Percentiles rank a stretch among this genome's conserved stretches.
Conservation (phyloP, 2,797 vertebrate genomes). For the Schizothorax lantsangensis region DNA sequence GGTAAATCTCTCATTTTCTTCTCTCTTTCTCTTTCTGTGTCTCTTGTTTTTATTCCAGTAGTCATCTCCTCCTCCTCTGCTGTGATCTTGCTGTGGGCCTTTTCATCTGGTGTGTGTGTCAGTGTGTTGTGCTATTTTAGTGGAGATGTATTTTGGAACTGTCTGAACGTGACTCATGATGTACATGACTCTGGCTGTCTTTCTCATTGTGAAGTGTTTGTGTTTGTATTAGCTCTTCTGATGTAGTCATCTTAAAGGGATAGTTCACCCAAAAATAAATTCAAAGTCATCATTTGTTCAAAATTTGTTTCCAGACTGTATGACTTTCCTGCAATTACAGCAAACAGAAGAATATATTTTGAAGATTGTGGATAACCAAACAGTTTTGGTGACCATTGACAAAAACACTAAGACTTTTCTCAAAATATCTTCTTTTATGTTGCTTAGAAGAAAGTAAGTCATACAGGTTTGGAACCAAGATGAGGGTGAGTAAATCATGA, state of each 20-base stretch:
- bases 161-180: conserved; percentile 77
- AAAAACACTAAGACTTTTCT: neutral
- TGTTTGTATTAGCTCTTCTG: conserved; percentile 55
- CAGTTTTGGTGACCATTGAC: neutral
- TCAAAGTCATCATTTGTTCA: neutral
- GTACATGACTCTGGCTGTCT: conserved; percentile 63
- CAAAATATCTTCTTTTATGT: neutral
- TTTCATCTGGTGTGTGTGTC: conserved; percentile 55
- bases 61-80: conserved; percentile 72
- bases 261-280: conserved; percentile 2
- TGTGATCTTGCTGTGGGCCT: conserved; percentile 65
- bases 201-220: conserved; percentile 63
- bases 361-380: neutral
- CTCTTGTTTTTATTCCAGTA: conserved; percentile 79
- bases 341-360: neutral
- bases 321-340: neutral
- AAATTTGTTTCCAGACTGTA: neutral
- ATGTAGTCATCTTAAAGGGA: conserved; percentile 54
- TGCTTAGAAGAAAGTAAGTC: neutral
- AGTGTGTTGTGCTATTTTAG: conserved; percentile 70
- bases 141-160: conserved; percentile 80
- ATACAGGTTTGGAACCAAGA: neutral
- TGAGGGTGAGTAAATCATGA: neutral
- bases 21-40: neutral
- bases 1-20: conserved; percentile 19